Percentiles rank a stretch among this genome's conserved stretches.
These are phyloP conservation scores for Cryptus armator DNA, from an alignment of 2,888 invertebrate genomes.

Conservation along the genomic window DNA sequence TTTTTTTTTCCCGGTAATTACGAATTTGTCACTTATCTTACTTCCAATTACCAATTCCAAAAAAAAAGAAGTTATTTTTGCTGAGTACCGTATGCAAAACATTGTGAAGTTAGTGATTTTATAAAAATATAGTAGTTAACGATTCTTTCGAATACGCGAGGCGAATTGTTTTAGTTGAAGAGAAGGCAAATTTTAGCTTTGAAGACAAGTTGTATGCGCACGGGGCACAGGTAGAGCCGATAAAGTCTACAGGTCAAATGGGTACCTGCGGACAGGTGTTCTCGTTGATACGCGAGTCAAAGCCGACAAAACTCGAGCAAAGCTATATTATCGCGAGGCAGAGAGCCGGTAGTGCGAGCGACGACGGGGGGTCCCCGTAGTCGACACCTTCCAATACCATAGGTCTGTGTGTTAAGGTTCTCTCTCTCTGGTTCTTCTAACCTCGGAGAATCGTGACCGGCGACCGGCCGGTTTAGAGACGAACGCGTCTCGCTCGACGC, in stretches of 20 bases:
- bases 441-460: conserved; percentile 39
- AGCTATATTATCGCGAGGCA: conserved; percentile 53
- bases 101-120: not conserved
- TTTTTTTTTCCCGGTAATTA: too few relatives aligned
- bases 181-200: conserved; percentile 11
- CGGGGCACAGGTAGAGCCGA: conserved; percentile 56
- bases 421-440: conserved; percentile 33
- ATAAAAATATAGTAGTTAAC: not conserved
- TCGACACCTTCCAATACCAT: conserved; percentile 50
- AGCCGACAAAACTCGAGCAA: conserved; percentile 41
- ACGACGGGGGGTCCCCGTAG: conserved; percentile 34
- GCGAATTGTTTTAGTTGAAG: not conserved
- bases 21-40: too few relatives aligned
- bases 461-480: conserved; percentile 31
- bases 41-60: too few relatives aligned
- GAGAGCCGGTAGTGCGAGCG: conserved; percentile 31
- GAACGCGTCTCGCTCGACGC: conserved; percentile 49
- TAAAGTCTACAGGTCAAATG: conserved; percentile 51
- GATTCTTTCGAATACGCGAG: not conserved
- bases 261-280: conserved; percentile 42
- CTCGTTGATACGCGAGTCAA: conserved; percentile 48
- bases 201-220: not conserved
- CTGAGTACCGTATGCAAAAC: not conserved
- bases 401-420: conserved; percentile 4
- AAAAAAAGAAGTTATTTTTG: too few relatives aligned